Percentiles rank a stretch among this genome's conserved stretches.
These are phyloP conservation scores for Pachypanchax playfairii DNA, from an alignment of 2,113 vertebrate species.

Conservation along the genomic window DNA sequence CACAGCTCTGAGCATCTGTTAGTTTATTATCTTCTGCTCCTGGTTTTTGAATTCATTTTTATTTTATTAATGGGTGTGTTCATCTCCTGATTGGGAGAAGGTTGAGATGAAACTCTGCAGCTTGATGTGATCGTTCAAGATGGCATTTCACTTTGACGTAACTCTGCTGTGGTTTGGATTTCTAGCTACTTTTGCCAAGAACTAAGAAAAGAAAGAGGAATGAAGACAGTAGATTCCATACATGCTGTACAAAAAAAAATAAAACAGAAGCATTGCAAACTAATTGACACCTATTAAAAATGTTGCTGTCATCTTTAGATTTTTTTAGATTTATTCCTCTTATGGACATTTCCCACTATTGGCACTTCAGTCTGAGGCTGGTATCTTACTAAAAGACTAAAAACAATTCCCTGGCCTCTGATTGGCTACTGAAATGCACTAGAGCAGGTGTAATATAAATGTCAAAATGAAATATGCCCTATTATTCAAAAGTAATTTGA, in stretches of 20 bases:
- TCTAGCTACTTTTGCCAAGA: constrained; percentile 36
- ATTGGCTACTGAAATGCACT: background rate
- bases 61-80: constrained; percentile 25
- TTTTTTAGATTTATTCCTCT: too few species aligned
- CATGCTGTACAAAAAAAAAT: constrained; percentile 23
- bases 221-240: constrained; percentile 28
- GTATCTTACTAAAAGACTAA: constrained; percentile 2
- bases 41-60: constrained; percentile 6
- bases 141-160: constrained; percentile 57
- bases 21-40: constrained; percentile 30
- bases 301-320: background rate
- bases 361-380: background rate
- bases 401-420: constrained; percentile 4
- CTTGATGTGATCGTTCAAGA: constrained; percentile 25
- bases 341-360: too few species aligned
- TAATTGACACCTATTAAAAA: background rate
- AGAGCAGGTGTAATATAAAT: background rate
- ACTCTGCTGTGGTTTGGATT: constrained; percentile 38
- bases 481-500: too few species aligned
- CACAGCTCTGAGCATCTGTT: constrained; percentile 13
- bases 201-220: constrained; percentile 52
- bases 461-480: too few species aligned
- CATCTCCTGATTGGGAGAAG: constrained; percentile 25
- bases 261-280: background rate
- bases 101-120: constrained; percentile 38